Percentiles rank a stretch among this genome's conserved stretches.
These are phyloP conservation scores for Oscheius sp. DNA, from an alignment of 2,888 invertebrate genomes.

Conservation along the genomic window DNA sequence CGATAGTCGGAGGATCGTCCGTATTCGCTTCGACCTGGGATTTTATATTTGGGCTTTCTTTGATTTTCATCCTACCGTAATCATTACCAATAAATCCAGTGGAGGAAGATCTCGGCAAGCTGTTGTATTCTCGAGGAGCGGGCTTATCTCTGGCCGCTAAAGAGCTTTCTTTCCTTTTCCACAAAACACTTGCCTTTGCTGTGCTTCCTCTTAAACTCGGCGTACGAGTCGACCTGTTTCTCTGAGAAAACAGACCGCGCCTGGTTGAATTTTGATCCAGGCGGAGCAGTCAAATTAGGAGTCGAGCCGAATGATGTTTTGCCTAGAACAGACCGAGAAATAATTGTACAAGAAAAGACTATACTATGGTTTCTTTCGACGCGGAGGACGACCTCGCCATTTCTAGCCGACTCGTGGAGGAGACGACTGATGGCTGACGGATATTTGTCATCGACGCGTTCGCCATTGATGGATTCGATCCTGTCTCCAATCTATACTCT, in stretches of 20 bases:
- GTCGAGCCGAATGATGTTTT: conserved; percentile 24
- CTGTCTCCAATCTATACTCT: conserved; percentile 71
- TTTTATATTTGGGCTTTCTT: not conserved
- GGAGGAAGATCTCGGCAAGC: conserved; percentile 50
- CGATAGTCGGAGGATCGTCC: conserved; percentile 30
- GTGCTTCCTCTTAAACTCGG: conserved; percentile 56
- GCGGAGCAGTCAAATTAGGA: conserved; percentile 21
- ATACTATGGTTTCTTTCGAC: conserved; percentile 47
- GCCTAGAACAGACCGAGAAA: not conserved
- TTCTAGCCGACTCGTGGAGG: conserved; percentile 68
- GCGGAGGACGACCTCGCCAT: conserved; percentile 56
- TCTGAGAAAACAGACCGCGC: conserved; percentile 28
- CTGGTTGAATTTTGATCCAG: conserved; percentile 15
- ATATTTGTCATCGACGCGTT: conserved; percentile 67
- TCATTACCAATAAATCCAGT: conserved; percentile 21
- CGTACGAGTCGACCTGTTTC: conserved; percentile 46
- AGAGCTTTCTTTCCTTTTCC: not conserved
- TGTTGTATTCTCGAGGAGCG: conserved; percentile 52
- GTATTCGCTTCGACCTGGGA: conserved; percentile 10
- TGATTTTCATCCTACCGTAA: not conserved
- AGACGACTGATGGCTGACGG: conserved; percentile 70
- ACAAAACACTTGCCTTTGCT: conserved; percentile 26
- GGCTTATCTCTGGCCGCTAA: conserved; percentile 39
- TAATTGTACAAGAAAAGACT: conserved; percentile 12
- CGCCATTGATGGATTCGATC: conserved; percentile 72